These are phyloP conservation scores for Actenoides hombroni DNA, from an alignment of 2,113 vertebrate species.

Conservation along the genomic window DNA sequence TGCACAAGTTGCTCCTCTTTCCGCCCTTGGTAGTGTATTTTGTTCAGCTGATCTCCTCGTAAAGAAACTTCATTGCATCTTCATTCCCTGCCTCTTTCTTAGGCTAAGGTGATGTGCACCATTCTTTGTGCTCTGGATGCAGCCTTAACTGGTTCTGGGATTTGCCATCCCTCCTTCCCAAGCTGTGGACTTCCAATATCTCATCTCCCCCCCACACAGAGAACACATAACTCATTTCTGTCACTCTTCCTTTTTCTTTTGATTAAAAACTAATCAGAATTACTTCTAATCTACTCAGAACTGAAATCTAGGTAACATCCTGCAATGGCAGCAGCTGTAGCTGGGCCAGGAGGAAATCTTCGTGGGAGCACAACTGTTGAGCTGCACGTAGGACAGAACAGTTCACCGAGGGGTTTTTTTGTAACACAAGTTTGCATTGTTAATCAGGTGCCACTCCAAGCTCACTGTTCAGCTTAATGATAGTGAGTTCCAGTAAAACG, in stretches of 20 bases:
- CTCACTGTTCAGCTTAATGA: background rate
- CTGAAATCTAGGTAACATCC: background rate
- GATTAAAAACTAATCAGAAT: background rate
- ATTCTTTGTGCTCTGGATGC: background rate
- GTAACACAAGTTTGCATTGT: background rate
- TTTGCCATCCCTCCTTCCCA: background rate
- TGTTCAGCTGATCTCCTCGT: background rate
- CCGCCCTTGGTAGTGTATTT: background rate
- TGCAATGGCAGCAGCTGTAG: background rate
- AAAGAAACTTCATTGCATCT: background rate
- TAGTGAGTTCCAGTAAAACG: conserved; percentile 49
- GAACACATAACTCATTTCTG: background rate
- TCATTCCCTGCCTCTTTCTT: background rate
- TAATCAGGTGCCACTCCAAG: background rate
- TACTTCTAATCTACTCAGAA: background rate
- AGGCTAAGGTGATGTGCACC: background rate
- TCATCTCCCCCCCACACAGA: background rate
- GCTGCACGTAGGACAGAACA: background rate
- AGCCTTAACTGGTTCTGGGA: background rate
- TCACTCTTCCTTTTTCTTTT: background rate
- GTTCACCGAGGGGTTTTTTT: background rate
- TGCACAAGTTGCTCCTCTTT: background rate
- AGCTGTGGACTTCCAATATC: background rate
- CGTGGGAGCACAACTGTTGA: background rate
- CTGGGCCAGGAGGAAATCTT: background rate